Base-by-base conservation (phyloP, 2,888 invertebrate species). In the Malthinus seriepunctatus region DNA sequence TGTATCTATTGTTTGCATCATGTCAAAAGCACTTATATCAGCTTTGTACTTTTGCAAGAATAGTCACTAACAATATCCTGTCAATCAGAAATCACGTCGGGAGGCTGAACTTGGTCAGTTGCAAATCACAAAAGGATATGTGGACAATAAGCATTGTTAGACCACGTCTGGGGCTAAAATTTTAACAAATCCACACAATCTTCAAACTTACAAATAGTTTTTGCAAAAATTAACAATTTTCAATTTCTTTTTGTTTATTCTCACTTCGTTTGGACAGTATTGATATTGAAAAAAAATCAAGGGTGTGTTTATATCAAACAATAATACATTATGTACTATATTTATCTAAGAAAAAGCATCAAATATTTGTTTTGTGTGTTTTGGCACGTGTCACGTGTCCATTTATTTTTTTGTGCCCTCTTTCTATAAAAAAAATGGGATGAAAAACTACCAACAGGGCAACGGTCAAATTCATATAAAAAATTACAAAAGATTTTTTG, bases 381-480 rank as follows among this genome's bases (percentile, higher is more conserved):
- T 44, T 44, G 60, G 60, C 59, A 55, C 62, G 63, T 55, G 60
- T 52, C 69, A 64, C 67, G 65, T 67, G 68, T 56, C 62, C 63
- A 54, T 57, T 53, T 51, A 39, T 44, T 51, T 65, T 67, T 63
- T 63, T 42, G 14, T n/a, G 51, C 61, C 50, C 45, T 44, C 58
- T 10, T 39, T 35, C 11, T 54, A 42, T 23, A 23, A 67, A 66
- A 69, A 69, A 67, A 62, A 52, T 46, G 60, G 51, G 56, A 70
- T 69, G 70, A 74, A 73, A 73, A 73, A 73, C 63, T 65, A 64
- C 56, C 47, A 56, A 60, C 64, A 66, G 75, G 75, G 72, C 75
- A 74, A 72, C 75, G 75, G 76, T 76, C 76, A 74, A 71, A 72
- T 69, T 67, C 54, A 69, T 71, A 65, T 66, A 64, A 63, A 64